Percentiles rank a stretch among this genome's conserved stretches.
These are phyloP conservation scores for Malachius bipustulatus DNA, from an alignment of 2,888 invertebrate species.

Conservation along the genomic window DNA sequence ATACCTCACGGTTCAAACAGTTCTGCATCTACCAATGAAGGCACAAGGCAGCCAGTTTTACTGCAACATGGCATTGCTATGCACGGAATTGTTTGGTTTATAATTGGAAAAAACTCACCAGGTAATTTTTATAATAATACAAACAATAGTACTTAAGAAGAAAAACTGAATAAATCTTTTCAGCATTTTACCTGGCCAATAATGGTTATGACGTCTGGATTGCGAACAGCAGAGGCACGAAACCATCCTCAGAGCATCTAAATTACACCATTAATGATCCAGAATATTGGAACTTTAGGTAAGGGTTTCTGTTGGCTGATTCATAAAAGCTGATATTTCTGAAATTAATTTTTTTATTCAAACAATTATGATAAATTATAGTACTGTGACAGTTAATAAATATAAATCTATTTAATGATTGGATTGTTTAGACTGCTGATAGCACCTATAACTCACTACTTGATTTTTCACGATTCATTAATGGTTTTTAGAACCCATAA, in stretches of 20 bases:
- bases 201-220: slow-evolving; percentile 60
- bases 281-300: slow-evolving; percentile 54
- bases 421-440: too few species aligned
- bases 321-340: too few species aligned
- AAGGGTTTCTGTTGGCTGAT: slow-evolving; percentile 12
- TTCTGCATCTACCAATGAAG: slow-evolving; percentile 6
- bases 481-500: too few species aligned
- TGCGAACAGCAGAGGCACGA: slow-evolving; percentile 1
- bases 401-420: too few species aligned
- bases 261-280: slow-evolving; percentile 40
- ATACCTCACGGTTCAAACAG: slow-evolving; percentile 16
- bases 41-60: slow-evolving; percentile 17
- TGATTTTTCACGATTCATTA: too few species aligned
- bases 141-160: too few species aligned
- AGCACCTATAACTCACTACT: too few species aligned
- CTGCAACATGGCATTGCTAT: slow-evolving; percentile 22
- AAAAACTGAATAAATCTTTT: slow-evolving; percentile 22
- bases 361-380: too few species aligned
- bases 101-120: slow-evolving; percentile 19
- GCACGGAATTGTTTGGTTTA: slow-evolving; percentile 19
- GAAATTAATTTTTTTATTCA: too few species aligned
- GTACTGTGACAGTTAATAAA: too few species aligned
- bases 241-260: slow-evolving; percentile 20
- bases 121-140: too few species aligned
- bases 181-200: slow-evolving; percentile 51